Evolutionary conservation across 2,888 invertebrate species (phyloP).

Genomic region (Eupithecia abbreviata): DNA sequence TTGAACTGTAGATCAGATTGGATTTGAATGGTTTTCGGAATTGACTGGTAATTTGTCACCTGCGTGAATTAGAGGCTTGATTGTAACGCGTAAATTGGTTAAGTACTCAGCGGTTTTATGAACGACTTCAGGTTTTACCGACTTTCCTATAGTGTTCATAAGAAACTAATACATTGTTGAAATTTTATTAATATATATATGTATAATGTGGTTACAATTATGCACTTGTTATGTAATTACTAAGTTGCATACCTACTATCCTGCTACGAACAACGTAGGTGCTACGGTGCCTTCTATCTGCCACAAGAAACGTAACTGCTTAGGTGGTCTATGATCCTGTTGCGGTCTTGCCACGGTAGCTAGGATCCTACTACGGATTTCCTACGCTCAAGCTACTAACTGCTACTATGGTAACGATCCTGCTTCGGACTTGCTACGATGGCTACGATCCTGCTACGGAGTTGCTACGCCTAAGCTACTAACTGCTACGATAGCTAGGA

Average conservation of each 20-base stretch:
- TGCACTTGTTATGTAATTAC: neutral
- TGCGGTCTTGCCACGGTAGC: neutral
- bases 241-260: too few species aligned
- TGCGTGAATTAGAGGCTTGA: constrained; percentile 28
- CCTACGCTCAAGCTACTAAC: neutral
- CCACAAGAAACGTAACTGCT: neutral
- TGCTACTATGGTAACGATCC: neutral
- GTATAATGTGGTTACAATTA: neutral
- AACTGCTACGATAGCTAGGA: neutral
- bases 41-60: constrained; percentile 36
- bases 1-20: constrained; percentile 25
- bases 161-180: neutral
- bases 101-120: constrained; percentile 17
- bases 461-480: neutral
- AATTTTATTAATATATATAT: neutral
- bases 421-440: neutral
- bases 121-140: constrained; percentile 12
- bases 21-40: constrained; percentile 32
- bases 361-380: neutral
- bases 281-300: neutral
- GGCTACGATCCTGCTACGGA: neutral
- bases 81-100: constrained; percentile 17
- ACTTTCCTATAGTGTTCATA: neutral
- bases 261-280: neutral
- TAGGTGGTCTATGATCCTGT: neutral